phyloP scores from a whole-genome alignment of 1,140 invertebrate species.

The Pygmarrhopalites habei region DNA sequence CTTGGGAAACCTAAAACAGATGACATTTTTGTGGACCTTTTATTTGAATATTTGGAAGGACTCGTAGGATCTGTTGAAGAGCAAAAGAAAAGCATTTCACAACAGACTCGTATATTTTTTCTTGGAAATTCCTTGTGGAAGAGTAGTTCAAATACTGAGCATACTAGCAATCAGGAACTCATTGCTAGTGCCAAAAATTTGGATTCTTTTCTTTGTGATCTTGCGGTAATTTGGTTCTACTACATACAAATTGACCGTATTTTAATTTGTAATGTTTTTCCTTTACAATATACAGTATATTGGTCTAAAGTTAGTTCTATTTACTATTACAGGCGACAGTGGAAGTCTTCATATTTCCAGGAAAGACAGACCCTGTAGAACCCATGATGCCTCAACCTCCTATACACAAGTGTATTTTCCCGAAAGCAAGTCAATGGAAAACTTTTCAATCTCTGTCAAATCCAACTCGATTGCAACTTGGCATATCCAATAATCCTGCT shows the following conservation, averaged over 20 bases:
- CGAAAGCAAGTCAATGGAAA: constrained; percentile 1
- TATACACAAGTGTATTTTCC: constrained; percentile 30
- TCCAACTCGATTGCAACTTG: constrained; percentile 23
- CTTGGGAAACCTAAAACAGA: constrained; percentile 3
- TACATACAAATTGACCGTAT: constrained; percentile 3
- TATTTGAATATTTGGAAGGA: constrained; percentile 34
- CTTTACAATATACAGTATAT: not conserved
- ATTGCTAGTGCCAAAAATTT: constrained; percentile 22
- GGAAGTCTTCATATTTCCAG: constrained; percentile 35
- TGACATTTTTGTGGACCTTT: constrained; percentile 12
- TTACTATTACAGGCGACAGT: constrained; percentile 27
- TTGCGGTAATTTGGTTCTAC: constrained; percentile 23
- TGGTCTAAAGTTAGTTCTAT: not conserved
- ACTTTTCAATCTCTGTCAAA: constrained; percentile 32
- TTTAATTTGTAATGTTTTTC: not conserved
- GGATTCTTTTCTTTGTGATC: constrained; percentile 22
- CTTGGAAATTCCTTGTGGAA: constrained; percentile 23
- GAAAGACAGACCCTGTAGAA: constrained; percentile 25
- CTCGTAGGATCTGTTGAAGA: constrained; percentile 24
- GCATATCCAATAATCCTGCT: too few species aligned
- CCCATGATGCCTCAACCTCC: constrained; percentile 35
- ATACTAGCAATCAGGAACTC: not conserved
- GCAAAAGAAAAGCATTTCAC: not conserved
- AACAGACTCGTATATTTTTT: constrained; percentile 27
- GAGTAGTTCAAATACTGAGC: too few species aligned